Conservation (phyloP, 1,140 invertebrate genomes). For the Myzus persicae region DNA sequence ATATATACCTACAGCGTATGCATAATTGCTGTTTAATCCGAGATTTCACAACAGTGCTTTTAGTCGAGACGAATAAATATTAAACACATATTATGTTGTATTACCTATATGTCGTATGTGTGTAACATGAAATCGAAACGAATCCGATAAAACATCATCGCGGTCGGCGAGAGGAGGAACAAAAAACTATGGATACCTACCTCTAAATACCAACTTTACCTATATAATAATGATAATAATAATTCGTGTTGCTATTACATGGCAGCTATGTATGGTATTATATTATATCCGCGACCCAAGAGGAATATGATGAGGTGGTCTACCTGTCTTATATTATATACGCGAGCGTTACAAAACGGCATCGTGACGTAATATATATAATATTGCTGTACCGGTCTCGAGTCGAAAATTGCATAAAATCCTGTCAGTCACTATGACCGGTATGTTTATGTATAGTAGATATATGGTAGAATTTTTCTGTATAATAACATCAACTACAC, state of each 20-base stretch:
- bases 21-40: not conserved
- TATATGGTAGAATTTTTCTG: not conserved
- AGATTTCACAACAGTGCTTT: not conserved
- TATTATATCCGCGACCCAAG: not conserved
- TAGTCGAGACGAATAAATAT: not conserved
- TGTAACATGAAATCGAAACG: not conserved
- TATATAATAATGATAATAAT: not conserved
- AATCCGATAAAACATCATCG: not conserved
- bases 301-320: slow-evolving; percentile 3
- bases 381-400: not conserved
- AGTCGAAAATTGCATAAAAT: slow-evolving; percentile 6
- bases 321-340: not conserved
- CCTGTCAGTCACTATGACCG: not conserved
- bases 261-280: not conserved
- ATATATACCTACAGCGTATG: no score
- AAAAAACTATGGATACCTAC: not conserved
- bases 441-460: not conserved
- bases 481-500: not conserved
- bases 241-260: not conserved
- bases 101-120: not conserved
- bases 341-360: not conserved
- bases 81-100: not conserved
- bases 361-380: not conserved
- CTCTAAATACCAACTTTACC: no score
- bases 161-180: not conserved